Evolutionary conservation across 2,888 invertebrate genomes (phyloP).

Genomic region (Heteromyza rotundicornis): DNA sequence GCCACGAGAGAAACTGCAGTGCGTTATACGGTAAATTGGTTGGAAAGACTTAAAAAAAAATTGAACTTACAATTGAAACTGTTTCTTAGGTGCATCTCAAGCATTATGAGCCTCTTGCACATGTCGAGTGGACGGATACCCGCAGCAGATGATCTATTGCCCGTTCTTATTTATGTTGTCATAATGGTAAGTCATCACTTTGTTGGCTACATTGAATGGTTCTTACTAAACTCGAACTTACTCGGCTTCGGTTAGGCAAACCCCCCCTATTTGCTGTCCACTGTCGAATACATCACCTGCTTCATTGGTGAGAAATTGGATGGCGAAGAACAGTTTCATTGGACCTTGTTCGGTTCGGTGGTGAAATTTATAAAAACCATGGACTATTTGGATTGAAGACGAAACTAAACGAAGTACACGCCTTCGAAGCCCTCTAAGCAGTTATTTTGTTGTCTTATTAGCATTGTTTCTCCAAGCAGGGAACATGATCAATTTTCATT

Average conservation of each 20-base stretch:
- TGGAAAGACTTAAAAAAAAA: too few relatives aligned
- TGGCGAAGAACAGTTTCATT: slow-evolving; percentile 96
- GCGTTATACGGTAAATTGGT: slow-evolving; percentile 62
- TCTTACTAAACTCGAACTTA: too few relatives aligned
- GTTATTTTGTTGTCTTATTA: neutral
- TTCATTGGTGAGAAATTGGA: slow-evolving; percentile 82
- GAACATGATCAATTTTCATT: neutral
- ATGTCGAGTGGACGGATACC: slow-evolving; percentile 82
- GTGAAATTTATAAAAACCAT: slow-evolving; percentile 98
- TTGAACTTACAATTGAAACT: slow-evolving; percentile 57
- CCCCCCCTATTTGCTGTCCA: slow-evolving; percentile 91
- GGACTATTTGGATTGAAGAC: slow-evolving; percentile 62
- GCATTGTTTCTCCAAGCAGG: neutral
- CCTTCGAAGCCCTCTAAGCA: too few relatives aligned
- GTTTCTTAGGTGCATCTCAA: slow-evolving; percentile 88
- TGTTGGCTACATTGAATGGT: too few relatives aligned
- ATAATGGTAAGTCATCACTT: slow-evolving; percentile 92
- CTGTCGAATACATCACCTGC: slow-evolving; percentile 93
- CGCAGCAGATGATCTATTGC: slow-evolving; percentile 94
- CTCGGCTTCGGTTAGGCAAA: too few relatives aligned
- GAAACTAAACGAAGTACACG: too few relatives aligned
- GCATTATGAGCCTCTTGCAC: slow-evolving; percentile 91
- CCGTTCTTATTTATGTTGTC: slow-evolving; percentile 94
- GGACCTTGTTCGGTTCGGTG: slow-evolving; percentile 97
- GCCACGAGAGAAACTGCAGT: slow-evolving; percentile 78